These are phyloP conservation scores for Drosophila aldrichi DNA, from an alignment of 2,888 invertebrate species.

Conservation along the genomic window DNA sequence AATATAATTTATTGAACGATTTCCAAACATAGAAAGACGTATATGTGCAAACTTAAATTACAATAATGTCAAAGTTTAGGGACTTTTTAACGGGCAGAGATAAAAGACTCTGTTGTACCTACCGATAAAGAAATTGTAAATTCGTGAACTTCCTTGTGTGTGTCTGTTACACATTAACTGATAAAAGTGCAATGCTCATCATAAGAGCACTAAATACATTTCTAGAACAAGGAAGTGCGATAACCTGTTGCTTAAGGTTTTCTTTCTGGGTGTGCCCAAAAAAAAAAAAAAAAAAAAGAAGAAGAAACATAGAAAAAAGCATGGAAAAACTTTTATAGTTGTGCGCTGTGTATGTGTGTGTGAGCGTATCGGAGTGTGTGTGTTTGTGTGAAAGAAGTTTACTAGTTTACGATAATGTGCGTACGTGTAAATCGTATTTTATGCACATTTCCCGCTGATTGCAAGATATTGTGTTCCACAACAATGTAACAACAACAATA, in stretches of 20 bases:
- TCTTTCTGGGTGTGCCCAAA: slow-evolving; percentile 2
- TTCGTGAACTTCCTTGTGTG: background rate
- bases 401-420: slow-evolving; percentile 78
- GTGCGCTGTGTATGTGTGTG: slow-evolving; percentile 30
- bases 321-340: slow-evolving; percentile 49
- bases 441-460: slow-evolving; percentile 78
- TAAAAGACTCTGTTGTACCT: too few relatives aligned
- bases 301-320: background rate
- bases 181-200: background rate
- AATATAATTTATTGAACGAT: too few relatives aligned
- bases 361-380: slow-evolving; percentile 8
- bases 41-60: too few relatives aligned
- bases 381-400: slow-evolving; percentile 50
- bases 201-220: slow-evolving; percentile 10
- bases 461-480: slow-evolving; percentile 72
- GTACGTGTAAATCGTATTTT: slow-evolving; percentile 81
- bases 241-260: slow-evolving; percentile 76
- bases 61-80: too few relatives aligned
- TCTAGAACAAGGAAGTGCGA: slow-evolving; percentile 33
- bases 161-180: background rate
- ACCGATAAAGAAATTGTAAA: background rate
- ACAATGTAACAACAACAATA: slow-evolving; percentile 60
- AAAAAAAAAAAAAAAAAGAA: background rate
- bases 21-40: too few relatives aligned
- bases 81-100: too few relatives aligned